Evolutionary conservation across 2,797 vertebrate genomes (phyloP).

Genomic region (Crotalus adamanteus): DNA sequence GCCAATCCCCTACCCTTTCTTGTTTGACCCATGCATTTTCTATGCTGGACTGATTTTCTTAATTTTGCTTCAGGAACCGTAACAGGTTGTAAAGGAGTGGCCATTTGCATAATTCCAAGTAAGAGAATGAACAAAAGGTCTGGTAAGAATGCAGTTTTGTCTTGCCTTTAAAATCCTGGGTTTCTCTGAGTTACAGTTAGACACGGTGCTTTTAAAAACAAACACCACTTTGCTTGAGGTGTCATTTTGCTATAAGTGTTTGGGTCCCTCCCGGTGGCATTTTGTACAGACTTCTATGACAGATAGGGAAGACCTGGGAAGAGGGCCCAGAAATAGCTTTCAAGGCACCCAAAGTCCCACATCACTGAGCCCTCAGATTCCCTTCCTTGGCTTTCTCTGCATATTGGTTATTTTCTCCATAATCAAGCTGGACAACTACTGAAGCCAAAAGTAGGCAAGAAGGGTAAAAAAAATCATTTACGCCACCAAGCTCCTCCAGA

Average conservation of each 20-base stretch:
- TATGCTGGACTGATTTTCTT: not conserved
- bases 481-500: not conserved
- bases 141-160: not conserved
- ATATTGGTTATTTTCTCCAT: not conserved
- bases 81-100: not conserved
- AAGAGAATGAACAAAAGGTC: not conserved
- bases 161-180: no score
- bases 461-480: not conserved
- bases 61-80: constrained; percentile 5
- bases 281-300: no score
- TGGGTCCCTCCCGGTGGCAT: not conserved
- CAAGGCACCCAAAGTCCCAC: not conserved
- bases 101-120: not conserved
- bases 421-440: not conserved
- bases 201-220: not conserved
- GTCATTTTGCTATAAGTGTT: not conserved
- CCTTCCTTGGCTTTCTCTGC: not conserved
- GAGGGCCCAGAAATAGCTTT: no score
- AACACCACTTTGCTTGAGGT: not conserved
- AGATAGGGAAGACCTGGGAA: no score
- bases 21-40: not conserved
- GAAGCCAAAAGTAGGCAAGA: not conserved
- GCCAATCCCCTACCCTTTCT: not conserved
- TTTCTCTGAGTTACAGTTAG: not conserved
- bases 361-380: not conserved